Evolutionary conservation across 1,140 invertebrate species (phyloP).

Genomic region (Aporrectodea caliginosa): DNA sequence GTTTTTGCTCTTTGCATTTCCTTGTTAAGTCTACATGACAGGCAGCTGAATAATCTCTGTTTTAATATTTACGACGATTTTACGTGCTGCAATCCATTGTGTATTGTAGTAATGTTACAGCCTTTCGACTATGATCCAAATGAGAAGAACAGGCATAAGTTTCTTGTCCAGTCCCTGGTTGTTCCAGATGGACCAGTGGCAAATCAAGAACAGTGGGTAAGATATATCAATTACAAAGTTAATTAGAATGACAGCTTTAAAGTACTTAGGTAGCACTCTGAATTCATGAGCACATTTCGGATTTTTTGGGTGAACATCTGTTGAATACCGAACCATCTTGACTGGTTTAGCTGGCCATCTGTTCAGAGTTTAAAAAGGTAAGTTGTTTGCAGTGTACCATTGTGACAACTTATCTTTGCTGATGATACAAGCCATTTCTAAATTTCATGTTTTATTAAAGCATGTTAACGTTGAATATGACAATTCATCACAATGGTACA

Average conservation of each 20-base stretch:
- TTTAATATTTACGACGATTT: no score
- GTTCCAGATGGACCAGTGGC: constrained; percentile 75
- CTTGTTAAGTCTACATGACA: no score
- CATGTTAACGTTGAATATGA: neutral
- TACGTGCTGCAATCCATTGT: no score
- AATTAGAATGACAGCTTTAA: neutral
- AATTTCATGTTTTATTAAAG: no score
- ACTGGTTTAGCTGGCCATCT: neutral
- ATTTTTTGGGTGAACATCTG: neutral
- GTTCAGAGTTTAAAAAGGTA: neutral
- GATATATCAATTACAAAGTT: neutral
- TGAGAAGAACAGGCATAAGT: constrained; percentile 99
- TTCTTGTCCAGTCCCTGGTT: constrained; percentile 95
- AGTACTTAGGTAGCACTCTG: neutral
- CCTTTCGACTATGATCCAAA: constrained; percentile 86
- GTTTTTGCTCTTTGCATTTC: no score
- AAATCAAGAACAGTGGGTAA: constrained; percentile 52
- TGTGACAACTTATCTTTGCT: neutral
- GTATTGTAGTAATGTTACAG: constrained; percentile 84
- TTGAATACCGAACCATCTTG: neutral
- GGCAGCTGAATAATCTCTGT: no score
- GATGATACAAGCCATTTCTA: no score
- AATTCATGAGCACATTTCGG: neutral
- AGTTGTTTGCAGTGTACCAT: neutral
- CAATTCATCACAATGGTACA: neutral